Base-by-base conservation (phyloP, 2,797 vertebrate species). In the Siniperca scherzeri region DNA sequence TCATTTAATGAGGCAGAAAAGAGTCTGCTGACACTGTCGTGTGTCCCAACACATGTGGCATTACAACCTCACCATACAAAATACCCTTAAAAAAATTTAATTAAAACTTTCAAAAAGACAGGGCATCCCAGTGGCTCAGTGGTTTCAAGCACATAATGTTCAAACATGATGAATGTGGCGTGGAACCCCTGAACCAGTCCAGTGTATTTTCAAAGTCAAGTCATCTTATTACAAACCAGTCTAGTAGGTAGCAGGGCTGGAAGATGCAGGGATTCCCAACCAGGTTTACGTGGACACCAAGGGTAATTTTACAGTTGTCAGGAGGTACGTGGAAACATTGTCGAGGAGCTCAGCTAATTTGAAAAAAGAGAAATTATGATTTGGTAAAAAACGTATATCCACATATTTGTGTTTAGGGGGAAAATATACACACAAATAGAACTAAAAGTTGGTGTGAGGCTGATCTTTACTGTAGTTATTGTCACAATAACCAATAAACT, bases 91-190 rank as follows among this genome's bases (percentile, higher is more conserved):
- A 36, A 57, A 22, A 16, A 44, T 5, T 13, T 40, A 42, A 83
- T 78, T 70, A 60, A 79, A 75, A 38, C 38, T 46, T 36, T 67
- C 8, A 67, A 55, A 72, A 61, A 38, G 36, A 71, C 79, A 21
- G 19, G 16, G 16, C 0, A 2, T 81, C 80, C 50, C 72, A 40
- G 30, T 38, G 72, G 72, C 27, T 40, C 64, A 42, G 36, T 21
- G 40, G 64, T 50, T 78, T 56, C 30, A 69, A 69, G 57, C 57
- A 60, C 33, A 67, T 2, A 46, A 38, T 3, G 25, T 44, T 66
- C 55, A 50, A 1, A 10, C 40, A 25, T 25, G 62, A 68, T 68
- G 27, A 67, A 82, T 46, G 46, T 38, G 55, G 57, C 17, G 46
- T 36, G 56, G 17, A 40, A 17, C 66, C 40, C 2, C 27, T 55